Conservation (phyloP, 1,140 invertebrate genomes). For the Lithobius niger region DNA sequence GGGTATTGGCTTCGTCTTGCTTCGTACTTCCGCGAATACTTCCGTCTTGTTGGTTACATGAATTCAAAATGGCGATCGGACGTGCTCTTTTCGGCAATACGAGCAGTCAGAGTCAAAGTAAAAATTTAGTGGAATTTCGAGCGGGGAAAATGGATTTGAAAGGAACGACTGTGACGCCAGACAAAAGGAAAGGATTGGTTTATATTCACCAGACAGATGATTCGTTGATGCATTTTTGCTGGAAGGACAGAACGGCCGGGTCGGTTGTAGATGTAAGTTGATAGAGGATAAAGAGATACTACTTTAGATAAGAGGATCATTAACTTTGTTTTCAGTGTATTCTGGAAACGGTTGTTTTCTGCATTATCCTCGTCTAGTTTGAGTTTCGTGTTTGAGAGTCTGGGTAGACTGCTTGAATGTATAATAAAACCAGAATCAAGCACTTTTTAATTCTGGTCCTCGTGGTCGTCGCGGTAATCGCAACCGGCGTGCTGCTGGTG, state of each 20-base stretch:
- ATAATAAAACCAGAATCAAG: too few relatives aligned
- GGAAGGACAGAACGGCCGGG: conserved; percentile 80
- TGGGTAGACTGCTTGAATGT: too few relatives aligned
- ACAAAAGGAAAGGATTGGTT: conserved; percentile 85
- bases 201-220: conserved; percentile 88
- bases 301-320: too few relatives aligned
- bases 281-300: too few relatives aligned
- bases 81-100: conserved; percentile 57
- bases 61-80: conserved; percentile 30
- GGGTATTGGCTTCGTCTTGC: background rate
- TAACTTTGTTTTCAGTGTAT: too few relatives aligned
- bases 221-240: conserved; percentile 93
- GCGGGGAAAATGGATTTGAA: conserved; percentile 95
- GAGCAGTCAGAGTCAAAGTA: conserved; percentile 56
- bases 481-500: too few relatives aligned
- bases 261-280: conserved; percentile 56
- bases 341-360: too few relatives aligned
- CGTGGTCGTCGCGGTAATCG: too few relatives aligned
- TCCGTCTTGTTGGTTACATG: too few relatives aligned
- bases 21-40: background rate
- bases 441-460: too few relatives aligned
- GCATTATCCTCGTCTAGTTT: too few relatives aligned
- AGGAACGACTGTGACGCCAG: conserved; percentile 86
- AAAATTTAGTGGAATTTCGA: conserved; percentile 88
- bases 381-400: too few relatives aligned